Evolutionary conservation across 2,888 invertebrate genomes (phyloP), one percentile per base, ranked within the genome.

Genomic region (Danaus chrysippus): DNA sequence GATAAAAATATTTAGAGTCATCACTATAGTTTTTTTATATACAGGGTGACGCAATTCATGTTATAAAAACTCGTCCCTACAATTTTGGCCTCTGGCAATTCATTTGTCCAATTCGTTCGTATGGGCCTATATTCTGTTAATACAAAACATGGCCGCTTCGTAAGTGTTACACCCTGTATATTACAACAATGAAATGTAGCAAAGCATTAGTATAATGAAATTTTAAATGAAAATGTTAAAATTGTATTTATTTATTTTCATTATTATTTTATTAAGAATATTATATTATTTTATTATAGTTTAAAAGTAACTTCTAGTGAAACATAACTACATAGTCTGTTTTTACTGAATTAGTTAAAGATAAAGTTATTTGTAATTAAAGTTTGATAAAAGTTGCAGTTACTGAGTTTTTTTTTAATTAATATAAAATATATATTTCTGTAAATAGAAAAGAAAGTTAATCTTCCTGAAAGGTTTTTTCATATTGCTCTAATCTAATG

Each of bases 21-120:
- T 49, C 15, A 17, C 49, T 17, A 49, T 11, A 49, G 15, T 17
- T n/a, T 17, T 46, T 13, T 49, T 34, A 17, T 49, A 49, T 49
- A 49, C 49, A 49, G 49, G 49, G 49, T 49, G 49, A 17, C 49
- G 49, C 49, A 49, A 13, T 49, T 49, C 17, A 10, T 17, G 10
- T 49, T 11, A 49, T 49, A 17, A 49, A 49, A 10, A 17, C 17
- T 10, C 11, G 49, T 49, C 17, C 49, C 49, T 49, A 17, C 15
- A 49, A 49, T 49, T 49, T 49, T 49, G 49, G 49, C 49, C 49
- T 17, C 49, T 49, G 49, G 49, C 49, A 49, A 49, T 46, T 46
- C 23, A n/a, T 49, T 15, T 11, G 10, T 17, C 49, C 17, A 49
- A 49, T 49, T 49, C 17, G 11, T 49, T 2, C 10, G 10, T 17